phyloP scores from a whole-genome alignment of 2,113 vertebrate genomes.

The Apeltes quadracus region DNA sequence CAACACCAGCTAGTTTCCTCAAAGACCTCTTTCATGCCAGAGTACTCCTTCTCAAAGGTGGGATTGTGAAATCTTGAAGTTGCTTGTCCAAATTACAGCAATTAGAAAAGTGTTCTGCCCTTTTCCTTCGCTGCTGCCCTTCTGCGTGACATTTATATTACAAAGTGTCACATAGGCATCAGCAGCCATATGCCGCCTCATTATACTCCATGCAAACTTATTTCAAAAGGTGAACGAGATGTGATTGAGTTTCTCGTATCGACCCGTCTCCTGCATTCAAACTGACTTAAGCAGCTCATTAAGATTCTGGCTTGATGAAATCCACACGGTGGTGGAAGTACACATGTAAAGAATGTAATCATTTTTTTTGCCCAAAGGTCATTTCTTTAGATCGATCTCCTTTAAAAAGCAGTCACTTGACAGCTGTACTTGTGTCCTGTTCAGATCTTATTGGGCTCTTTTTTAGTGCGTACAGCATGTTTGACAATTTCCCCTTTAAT shows the following conservation, averaged over 20 bases:
- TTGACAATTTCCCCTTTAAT: background rate
- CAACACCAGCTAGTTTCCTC: background rate
- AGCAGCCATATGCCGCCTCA: slow-evolving; percentile 14
- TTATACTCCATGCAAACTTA: slow-evolving; percentile 29
- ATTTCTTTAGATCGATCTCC: background rate
- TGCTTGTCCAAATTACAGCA: slow-evolving; percentile 11
- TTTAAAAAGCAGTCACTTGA: background rate
- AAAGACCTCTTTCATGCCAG: background rate
- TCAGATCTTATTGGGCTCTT: background rate
- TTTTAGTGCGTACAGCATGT: background rate
- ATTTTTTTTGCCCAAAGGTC: background rate
- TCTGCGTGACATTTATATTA: slow-evolving; percentile 34
- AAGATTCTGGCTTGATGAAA: slow-evolving; percentile 31
- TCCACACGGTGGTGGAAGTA: background rate
- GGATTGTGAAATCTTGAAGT: background rate
- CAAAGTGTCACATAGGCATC: slow-evolving; percentile 4
- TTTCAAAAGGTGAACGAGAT: slow-evolving; percentile 32
- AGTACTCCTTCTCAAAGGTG: background rate
- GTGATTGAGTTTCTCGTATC: slow-evolving; percentile 6
- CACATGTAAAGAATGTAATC: background rate
- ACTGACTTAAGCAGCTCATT: slow-evolving; percentile 29
- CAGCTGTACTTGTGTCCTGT: background rate
- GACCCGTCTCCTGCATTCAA: background rate
- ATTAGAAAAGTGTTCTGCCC: slow-evolving; percentile 19
- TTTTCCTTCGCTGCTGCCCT: slow-evolving; percentile 28